Evolutionary conservation across 1,140 invertebrate genomes (phyloP).

Genomic region (Physella acuta): DNA sequence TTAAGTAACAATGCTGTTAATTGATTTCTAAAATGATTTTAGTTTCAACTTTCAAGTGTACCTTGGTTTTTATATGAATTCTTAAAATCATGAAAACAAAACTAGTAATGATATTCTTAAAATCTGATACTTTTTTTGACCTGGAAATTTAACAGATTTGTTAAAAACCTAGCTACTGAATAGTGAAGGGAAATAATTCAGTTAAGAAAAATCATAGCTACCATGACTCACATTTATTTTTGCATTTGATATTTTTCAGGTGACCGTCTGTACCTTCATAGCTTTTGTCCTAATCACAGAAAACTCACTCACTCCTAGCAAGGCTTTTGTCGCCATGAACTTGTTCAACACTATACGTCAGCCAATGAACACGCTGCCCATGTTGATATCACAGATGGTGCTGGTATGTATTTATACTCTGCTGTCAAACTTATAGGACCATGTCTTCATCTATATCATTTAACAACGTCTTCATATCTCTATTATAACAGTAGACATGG

Average conservation of each 20-base stretch:
- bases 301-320: conserved; percentile 82
- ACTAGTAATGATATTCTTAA: too few species aligned
- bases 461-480: too few species aligned
- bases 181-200: background rate
- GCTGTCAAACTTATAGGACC: too few species aligned
- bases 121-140: too few species aligned
- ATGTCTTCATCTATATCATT: too few species aligned
- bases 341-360: conserved; percentile 97
- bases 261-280: conserved; percentile 80
- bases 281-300: conserved; percentile 53
- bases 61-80: too few species aligned
- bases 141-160: background rate
- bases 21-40: too few species aligned
- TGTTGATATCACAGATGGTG: conserved; percentile 63
- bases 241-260: conserved; percentile 60
- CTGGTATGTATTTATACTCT: conserved; percentile 37
- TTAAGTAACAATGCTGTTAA: too few species aligned
- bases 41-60: too few species aligned
- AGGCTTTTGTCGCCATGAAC: conserved; percentile 91
- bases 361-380: conserved; percentile 70
- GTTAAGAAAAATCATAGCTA: background rate
- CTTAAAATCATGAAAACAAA: too few species aligned
- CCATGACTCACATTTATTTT: conserved; percentile 14
- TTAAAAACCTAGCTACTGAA: background rate
- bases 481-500: too few species aligned